Conservation (phyloP, 2,113 vertebrate species). For the Myiozetetes cayanensis region DNA sequence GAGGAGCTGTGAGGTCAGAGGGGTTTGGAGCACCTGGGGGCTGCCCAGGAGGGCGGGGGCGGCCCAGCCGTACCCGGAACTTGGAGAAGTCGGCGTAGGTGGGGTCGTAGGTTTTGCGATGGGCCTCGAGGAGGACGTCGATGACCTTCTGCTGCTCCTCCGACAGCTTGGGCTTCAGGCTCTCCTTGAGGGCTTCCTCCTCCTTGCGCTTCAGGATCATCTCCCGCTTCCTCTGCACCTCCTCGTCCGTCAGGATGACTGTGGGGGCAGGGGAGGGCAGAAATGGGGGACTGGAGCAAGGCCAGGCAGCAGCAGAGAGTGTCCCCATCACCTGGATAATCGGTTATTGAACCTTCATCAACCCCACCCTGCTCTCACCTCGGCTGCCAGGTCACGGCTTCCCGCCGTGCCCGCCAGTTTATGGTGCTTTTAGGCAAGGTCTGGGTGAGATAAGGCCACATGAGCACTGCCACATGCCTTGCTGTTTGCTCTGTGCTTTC, state of each 20-base stretch:
- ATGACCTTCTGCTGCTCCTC: slow-evolving; percentile 91
- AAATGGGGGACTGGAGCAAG: accelerated
- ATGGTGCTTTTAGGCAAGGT: not conserved
- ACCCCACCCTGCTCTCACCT: not conserved
- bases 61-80: slow-evolving; percentile 80
- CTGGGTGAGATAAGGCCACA: not conserved
- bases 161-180: slow-evolving; percentile 82
- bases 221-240: slow-evolving; percentile 95
- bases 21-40: not conserved
- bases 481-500: not conserved
- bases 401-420: not conserved
- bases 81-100: slow-evolving; percentile 90
- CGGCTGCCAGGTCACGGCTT: not conserved
- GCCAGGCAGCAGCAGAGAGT: not conserved
- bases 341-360: not conserved
- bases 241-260: slow-evolving; percentile 97
- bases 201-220: slow-evolving; percentile 94
- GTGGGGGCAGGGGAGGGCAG: not conserved
- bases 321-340: too few relatives aligned
- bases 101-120: slow-evolving; percentile 93
- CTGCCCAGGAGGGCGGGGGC: too few relatives aligned
- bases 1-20: accelerated
- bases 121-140: slow-evolving; percentile 85
- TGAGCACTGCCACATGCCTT: accelerated
- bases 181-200: slow-evolving; percentile 86